These are phyloP conservation scores for Drosophila lacteicornis DNA, from an alignment of 1,140 invertebrate species.

Conservation along the genomic window DNA sequence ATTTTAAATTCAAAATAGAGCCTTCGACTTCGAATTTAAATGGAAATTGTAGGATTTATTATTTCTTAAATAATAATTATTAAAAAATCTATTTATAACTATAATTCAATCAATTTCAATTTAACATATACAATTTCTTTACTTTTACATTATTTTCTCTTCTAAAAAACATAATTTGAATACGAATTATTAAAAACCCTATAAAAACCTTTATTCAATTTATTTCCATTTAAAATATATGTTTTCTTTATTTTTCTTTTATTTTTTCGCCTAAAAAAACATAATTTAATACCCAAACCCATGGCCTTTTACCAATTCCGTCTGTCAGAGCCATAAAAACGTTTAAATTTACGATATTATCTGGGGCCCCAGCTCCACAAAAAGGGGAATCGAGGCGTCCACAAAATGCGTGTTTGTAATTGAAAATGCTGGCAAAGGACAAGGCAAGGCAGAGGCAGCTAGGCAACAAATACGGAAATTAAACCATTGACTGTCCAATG, in stretches of 20 bases:
- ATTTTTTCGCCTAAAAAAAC: background rate
- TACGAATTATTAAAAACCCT: background rate
- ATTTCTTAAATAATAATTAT: too few relatives aligned
- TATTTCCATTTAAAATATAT: background rate
- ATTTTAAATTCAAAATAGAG: background rate
- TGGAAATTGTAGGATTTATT: too few relatives aligned
- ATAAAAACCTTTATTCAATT: background rate
- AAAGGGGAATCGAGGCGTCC: background rate
- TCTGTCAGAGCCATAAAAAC: conserved; percentile 30
- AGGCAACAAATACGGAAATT: conserved; percentile 49
- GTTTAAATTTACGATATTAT: conserved; percentile 52
- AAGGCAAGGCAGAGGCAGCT: background rate
- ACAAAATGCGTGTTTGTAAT: conserved; percentile 33
- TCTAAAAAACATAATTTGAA: too few relatives aligned
- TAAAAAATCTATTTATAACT: too few relatives aligned
- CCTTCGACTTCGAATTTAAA: too few relatives aligned
- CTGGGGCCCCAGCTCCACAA: conserved; percentile 11
- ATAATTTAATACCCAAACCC: conserved; percentile 2
- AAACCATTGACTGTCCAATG: conserved; percentile 48
- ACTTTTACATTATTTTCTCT: too few relatives aligned
- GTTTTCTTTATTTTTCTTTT: too few relatives aligned
- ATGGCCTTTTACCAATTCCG: background rate
- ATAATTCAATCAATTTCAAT: too few relatives aligned
- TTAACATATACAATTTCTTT: too few relatives aligned
- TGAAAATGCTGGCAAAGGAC: conserved; percentile 41